Percentiles rank a stretch among this genome's conserved stretches.
Conservation (phyloP, 2,113 vertebrate species). For the Blennius ocellaris region DNA sequence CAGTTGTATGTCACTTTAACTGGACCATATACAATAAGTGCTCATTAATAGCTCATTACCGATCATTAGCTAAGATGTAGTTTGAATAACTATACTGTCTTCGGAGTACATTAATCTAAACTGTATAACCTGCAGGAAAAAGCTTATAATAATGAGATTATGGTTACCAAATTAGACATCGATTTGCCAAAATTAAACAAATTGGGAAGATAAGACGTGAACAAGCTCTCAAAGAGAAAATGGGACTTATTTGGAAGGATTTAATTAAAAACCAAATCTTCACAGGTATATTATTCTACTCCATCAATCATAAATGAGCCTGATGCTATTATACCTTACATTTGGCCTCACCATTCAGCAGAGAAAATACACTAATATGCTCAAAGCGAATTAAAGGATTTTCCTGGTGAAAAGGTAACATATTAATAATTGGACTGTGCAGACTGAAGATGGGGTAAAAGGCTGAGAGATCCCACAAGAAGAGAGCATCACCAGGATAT, state of each 20-base stretch:
- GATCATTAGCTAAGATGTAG: not conserved
- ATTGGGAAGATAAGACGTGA: not conserved
- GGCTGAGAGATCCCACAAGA: not conserved
- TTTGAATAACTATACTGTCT: not conserved
- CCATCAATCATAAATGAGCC: not conserved
- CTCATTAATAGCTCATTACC: not conserved
- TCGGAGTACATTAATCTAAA: too few relatives aligned
- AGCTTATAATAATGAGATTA: not conserved
- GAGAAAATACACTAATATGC: not conserved
- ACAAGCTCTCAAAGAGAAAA: not conserved
- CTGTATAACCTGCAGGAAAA: not conserved
- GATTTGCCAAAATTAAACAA: not conserved
- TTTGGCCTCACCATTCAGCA: not conserved
- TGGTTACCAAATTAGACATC: not conserved
- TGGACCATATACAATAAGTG: too few relatives aligned
- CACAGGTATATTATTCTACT: not conserved
- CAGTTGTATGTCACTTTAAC: not conserved
- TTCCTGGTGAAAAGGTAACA: not conserved
- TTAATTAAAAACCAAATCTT: not conserved
- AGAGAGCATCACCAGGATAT: too few relatives aligned
- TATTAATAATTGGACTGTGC: not conserved
- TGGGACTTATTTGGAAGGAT: not conserved
- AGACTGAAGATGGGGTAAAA: not conserved
- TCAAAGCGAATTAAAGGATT: not conserved
- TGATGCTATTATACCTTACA: not conserved